Evolutionary conservation across 1,140 invertebrate genomes (phyloP).

Genomic region (Homarus americanus): DNA sequence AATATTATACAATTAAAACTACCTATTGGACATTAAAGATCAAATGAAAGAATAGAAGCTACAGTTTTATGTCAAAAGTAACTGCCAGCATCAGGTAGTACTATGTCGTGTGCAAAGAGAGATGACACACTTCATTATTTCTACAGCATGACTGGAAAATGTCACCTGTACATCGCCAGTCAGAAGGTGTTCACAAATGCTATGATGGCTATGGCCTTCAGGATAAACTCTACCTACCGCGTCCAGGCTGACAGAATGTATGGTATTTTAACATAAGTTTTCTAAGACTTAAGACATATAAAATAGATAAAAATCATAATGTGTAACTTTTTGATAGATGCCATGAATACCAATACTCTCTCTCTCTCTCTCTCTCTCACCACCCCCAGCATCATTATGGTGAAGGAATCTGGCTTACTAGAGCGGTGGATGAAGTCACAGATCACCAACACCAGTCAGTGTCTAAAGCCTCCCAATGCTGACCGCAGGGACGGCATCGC

Average conservation of each 20-base stretch:
- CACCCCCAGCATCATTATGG: conserved; percentile 23
- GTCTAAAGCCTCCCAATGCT: conserved; percentile 30
- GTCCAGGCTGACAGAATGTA: neutral
- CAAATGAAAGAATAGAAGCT: no score
- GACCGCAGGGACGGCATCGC: neutral
- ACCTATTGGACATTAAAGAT: no score
- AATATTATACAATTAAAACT: no score
- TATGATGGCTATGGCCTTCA: conserved; percentile 43
- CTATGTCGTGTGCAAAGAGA: no score
- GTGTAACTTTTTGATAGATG: no score
- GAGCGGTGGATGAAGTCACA: conserved; percentile 25
- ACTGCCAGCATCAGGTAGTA: no score
- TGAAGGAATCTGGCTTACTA: conserved; percentile 41
- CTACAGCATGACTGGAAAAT: conserved; percentile 24
- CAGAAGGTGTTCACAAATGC: conserved; percentile 32
- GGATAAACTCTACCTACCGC: conserved; percentile 32
- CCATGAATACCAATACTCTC: neutral
- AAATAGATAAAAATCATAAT: no score
- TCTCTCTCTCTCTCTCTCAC: neutral
- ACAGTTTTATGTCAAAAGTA: no score
- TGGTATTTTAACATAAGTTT: no score
- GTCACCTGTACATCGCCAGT: conserved; percentile 42
- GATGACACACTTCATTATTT: no score
- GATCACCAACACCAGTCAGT: conserved; percentile 58
- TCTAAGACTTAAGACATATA: neutral